phyloP scores from a whole-genome alignment of 1,140 invertebrate genomes.

The Panulirus ornatus region DNA sequence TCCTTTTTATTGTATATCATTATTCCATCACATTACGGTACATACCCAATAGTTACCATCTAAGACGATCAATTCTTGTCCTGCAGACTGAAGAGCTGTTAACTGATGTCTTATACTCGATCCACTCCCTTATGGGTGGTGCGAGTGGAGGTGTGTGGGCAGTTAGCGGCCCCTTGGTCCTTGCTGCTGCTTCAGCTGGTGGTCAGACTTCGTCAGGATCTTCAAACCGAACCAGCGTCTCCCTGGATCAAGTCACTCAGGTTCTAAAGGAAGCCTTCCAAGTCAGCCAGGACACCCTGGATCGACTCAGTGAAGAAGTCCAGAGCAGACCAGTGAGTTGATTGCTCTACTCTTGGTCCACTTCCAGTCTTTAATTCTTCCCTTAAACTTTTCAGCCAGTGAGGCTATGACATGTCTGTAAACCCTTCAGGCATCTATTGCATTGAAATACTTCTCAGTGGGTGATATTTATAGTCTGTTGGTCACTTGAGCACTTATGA shows the following conservation, averaged over 20 bases:
- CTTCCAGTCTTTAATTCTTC: no score
- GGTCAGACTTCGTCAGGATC: neutral
- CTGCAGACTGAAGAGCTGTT: conserved; percentile 53
- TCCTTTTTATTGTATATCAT: neutral
- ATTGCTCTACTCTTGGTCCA: no score
- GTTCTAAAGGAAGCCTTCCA: conserved; percentile 56
- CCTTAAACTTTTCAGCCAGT: no score
- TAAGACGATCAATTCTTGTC: neutral
- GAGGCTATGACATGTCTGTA: no score
- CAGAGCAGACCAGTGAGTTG: conserved; percentile 46
- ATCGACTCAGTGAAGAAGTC: conserved; percentile 4
- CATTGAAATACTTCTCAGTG: no score
- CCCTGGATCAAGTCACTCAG: conserved; percentile 37
- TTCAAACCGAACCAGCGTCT: conserved; percentile 19
- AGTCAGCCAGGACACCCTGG: conserved; percentile 24
- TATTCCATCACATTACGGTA: neutral
- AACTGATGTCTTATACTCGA: conserved; percentile 49
- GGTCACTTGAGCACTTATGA: no score
- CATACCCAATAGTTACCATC: neutral
- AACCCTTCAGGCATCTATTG: no score
- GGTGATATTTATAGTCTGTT: no score
- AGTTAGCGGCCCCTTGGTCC: conserved; percentile 17
- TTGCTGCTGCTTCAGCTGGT: neutral
- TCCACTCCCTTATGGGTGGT: conserved; percentile 53
- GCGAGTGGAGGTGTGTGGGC: conserved; percentile 40